These are phyloP conservation scores for Bombus difficillimus DNA, from an alignment of 1,140 invertebrate species.

Conservation along the genomic window DNA sequence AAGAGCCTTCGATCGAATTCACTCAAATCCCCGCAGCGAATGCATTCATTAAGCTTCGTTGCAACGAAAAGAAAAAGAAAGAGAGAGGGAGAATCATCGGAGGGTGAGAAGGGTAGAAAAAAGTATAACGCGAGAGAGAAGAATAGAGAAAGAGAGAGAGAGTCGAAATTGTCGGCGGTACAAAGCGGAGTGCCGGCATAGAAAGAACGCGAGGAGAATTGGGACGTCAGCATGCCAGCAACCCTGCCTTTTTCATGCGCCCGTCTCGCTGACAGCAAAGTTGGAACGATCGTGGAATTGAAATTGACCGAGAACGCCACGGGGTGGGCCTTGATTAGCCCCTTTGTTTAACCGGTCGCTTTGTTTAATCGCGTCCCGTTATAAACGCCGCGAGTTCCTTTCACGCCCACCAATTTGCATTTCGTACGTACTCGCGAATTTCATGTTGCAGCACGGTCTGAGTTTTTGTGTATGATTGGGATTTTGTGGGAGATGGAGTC, in stretches of 20 bases:
- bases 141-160: background rate
- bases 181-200: slow-evolving; percentile 28
- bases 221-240: slow-evolving; percentile 61
- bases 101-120: slow-evolving; percentile 29
- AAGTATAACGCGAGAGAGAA: too few species aligned
- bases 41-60: slow-evolving; percentile 24
- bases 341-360: slow-evolving; percentile 57
- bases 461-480: background rate
- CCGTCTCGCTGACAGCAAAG: slow-evolving; percentile 39
- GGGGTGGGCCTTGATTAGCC: slow-evolving; percentile 55
- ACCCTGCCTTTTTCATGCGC: slow-evolving; percentile 25
- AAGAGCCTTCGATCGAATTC: background rate
- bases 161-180: slow-evolving; percentile 30
- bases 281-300: slow-evolving; percentile 56
- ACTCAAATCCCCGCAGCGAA: slow-evolving; percentile 17
- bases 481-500: background rate
- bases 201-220: slow-evolving; percentile 57
- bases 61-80: background rate
- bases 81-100: background rate
- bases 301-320: slow-evolving; percentile 43
- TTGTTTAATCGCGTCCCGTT: slow-evolving; percentile 54
- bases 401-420: slow-evolving; percentile 40
- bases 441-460: background rate
- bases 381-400: background rate
- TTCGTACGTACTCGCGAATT: background rate